These are phyloP conservation scores for Onychomys arenicola DNA, from an alignment of 2,797 vertebrate species.

Conservation along the genomic window DNA sequence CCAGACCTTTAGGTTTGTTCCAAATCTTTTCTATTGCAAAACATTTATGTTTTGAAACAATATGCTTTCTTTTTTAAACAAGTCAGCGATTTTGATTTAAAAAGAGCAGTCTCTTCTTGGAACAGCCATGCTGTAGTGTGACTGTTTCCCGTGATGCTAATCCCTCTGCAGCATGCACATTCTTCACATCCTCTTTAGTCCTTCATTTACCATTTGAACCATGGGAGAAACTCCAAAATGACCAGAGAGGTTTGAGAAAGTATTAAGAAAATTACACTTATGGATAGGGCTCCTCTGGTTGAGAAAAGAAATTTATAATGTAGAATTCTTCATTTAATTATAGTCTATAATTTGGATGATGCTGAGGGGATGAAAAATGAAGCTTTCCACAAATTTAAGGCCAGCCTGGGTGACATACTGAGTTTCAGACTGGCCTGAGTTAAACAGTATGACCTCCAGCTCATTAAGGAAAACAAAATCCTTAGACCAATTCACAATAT, in stretches of 20 bases:
- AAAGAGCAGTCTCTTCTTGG: not conserved
- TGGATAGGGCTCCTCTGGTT: not conserved
- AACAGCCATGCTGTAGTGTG: not conserved
- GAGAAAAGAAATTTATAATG: not conserved
- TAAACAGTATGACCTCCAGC: not conserved
- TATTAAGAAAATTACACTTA: not conserved
- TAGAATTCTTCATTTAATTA: not conserved
- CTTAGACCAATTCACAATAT: not conserved
- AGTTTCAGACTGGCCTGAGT: not conserved
- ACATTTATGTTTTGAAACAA: not conserved
- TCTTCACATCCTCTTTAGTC: not conserved
- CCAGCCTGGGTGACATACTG: not conserved
- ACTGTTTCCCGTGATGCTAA: not conserved
- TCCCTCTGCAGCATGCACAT: too few species aligned
- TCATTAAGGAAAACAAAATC: not conserved
- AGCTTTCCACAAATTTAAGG: not conserved
- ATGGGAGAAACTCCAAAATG: not conserved
- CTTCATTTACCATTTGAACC: not conserved
- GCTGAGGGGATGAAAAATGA: not conserved
- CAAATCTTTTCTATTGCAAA: not conserved
- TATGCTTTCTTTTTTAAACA: not conserved
- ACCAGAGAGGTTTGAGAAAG: not conserved
- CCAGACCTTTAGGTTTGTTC: not conserved
- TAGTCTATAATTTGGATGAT: not conserved
- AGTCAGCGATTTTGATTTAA: not conserved